phyloP scores from a whole-genome alignment of 2,797 vertebrate species.

The Darevskia nairensis region DNA sequence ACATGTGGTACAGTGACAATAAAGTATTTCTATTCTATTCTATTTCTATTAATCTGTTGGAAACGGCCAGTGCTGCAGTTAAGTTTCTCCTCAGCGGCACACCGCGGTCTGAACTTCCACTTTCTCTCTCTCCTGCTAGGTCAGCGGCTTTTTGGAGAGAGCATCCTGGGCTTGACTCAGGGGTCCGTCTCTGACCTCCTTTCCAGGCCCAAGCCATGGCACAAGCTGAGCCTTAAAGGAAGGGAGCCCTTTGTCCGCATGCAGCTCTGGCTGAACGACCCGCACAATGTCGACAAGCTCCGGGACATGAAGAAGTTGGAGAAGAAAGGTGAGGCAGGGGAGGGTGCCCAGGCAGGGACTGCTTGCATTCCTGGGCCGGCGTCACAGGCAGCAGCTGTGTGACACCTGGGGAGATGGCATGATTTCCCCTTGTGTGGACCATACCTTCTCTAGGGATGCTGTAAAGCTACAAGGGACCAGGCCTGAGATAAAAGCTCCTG shows the following conservation, averaged over 20 bases:
- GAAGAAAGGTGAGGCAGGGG: conserved; percentile 88
- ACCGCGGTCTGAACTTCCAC: conserved; percentile 35
- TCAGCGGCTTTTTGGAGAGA: conserved; percentile 97
- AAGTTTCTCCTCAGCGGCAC: not conserved
- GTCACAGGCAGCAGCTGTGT: not conserved
- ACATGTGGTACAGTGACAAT: no score
- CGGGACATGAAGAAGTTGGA: conserved; percentile 98
- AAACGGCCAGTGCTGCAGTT: not conserved
- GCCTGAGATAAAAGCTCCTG: no score
- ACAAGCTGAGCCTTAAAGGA: conserved; percentile 98
- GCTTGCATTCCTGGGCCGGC: rapidly evolving
- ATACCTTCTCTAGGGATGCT: not conserved
- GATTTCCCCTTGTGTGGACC: not conserved
- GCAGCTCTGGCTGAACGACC: conserved; percentile 98
- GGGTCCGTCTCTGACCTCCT: conserved; percentile 98
- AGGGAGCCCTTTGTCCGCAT: conserved; percentile 98
- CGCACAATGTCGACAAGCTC: conserved; percentile 95
- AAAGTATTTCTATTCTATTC: no score
- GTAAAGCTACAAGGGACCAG: not conserved
- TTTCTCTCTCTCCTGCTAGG: conserved; percentile 77
- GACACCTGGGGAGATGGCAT: not conserved
- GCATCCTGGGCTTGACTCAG: conserved; percentile 95
- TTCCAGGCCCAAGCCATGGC: conserved; percentile 97
- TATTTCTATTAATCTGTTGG: not conserved
- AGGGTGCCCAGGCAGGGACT: rapidly evolving